Base-by-base conservation (phyloP, 2,797 vertebrate genomes). In the Menidia menidia region DNA sequence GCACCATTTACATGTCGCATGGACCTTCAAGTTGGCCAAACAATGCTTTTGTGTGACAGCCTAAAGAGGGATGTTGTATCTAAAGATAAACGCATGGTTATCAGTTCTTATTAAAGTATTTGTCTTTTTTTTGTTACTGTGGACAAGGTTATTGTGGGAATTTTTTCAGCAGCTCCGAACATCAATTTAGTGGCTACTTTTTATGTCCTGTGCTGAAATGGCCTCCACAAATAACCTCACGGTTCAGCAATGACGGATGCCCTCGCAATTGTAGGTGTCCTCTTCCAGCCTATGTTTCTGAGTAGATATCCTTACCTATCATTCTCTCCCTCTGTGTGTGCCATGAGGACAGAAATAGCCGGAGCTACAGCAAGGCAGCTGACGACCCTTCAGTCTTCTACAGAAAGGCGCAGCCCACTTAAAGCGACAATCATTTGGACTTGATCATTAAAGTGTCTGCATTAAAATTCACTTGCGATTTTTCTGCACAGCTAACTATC, bases 261-360 rank as follows among this genome's bases (percentile, higher is more conserved):
- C 63, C 57, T 73, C 68, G 75, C 73, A 85, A 77, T 81, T 76
- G 84, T 75, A 79, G 81, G 81, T 82, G 85, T 88, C 87, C 85
- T 88, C 78, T 81, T 91, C 76, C 85, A 90, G 86, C 74, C 69
- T 83, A 86, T 77, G 77, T 73, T 82, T 83, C 69, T 67, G 78
- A 88, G 86, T 80, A 71, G 77, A 82, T 81, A 83, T 77, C 80
- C 80, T 92, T 84, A 88, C 55, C 70, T 60, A 79, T 87, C 70
- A 83, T 76, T 84, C 73, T 82, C 74, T 87, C 73, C 82, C 74
- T 87, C 72, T 78, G 75, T 85, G 71, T 90, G 78, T 90, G 85
- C 80, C 84, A 85, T 64, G 71, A 78, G 80, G 83, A 90, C 89
- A 90, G 87, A 92, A 86, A 83, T 88, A 91, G 79, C 75, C 70